Percentiles rank a stretch among this genome's conserved stretches.
Conservation (phyloP, 2,797 vertebrate species). For the Onychomys leucogaster region DNA sequence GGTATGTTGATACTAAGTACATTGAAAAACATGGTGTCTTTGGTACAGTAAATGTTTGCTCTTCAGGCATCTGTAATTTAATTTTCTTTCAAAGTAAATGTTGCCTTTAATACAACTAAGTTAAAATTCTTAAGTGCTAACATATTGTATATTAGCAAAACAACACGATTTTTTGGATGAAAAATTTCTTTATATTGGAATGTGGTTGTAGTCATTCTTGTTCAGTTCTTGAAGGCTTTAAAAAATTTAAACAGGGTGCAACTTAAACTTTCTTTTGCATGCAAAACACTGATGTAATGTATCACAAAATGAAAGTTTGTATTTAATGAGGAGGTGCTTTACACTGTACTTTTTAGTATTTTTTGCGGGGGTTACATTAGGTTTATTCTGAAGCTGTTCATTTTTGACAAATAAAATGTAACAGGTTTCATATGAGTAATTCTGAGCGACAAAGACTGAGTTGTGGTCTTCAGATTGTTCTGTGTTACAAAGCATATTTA, state of each 20-base stretch:
- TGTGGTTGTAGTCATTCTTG: conserved; percentile 83
- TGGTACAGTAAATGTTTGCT: conserved; percentile 81
- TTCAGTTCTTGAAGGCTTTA: conserved; percentile 77
- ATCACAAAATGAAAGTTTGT: conserved; percentile 90
- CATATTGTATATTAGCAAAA: conserved; percentile 76
- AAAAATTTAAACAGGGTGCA: conserved; percentile 82
- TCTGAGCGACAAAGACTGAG: conserved; percentile 50
- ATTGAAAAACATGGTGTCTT: conserved; percentile 76
- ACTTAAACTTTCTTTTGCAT: conserved; percentile 88
- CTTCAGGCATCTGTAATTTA: conserved; percentile 78
- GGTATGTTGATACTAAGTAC: conserved; percentile 76
- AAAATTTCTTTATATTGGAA: conserved; percentile 80
- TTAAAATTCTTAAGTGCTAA: conserved; percentile 73
- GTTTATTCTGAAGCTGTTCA: conserved; percentile 89
- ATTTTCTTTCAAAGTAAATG: conserved; percentile 83
- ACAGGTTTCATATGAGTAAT: conserved; percentile 85
- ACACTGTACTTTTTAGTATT: conserved; percentile 90
- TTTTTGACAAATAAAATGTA: conserved; percentile 88
- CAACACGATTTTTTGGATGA: conserved; percentile 68
- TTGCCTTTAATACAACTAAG: conserved; percentile 81
- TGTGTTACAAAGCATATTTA: no score
- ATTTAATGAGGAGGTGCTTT: conserved; percentile 89
- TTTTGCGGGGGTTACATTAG: conserved; percentile 89
- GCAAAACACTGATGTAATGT: conserved; percentile 91
- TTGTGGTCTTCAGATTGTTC: no score